Conservation (phyloP, 2,797 vertebrate species). For the Luscinia megarhynchos region DNA sequence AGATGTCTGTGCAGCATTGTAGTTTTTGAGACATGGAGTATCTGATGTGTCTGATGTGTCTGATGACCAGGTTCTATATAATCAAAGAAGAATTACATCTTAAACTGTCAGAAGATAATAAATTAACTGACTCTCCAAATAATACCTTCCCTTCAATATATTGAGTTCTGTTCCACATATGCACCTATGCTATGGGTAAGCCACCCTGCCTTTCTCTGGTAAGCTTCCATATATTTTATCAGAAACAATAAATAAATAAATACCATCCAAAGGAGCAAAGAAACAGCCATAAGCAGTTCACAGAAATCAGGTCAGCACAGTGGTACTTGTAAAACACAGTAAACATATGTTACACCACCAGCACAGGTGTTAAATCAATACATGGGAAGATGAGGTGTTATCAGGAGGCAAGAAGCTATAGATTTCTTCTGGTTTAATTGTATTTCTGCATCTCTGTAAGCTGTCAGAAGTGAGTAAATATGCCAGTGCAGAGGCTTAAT, state of each 20-base stretch:
- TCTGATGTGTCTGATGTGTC: too few species aligned
- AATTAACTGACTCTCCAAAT: neutral
- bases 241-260: neutral
- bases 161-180: neutral
- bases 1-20: neutral
- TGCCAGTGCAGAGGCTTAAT: neutral
- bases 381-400: neutral
- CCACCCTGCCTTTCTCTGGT: neutral
- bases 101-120: neutral
- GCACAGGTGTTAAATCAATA: neutral
- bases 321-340: neutral
- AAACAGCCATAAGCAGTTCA: neutral
- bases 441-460: conserved; percentile 8
- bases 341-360: neutral
- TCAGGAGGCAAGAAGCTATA: neutral
- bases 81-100: neutral
- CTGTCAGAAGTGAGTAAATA: conserved; percentile 11
- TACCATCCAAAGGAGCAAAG: neutral
- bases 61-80: neutral
- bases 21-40: neutral
- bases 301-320: neutral
- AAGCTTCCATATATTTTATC: neutral
- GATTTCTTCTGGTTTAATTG: conserved; percentile 19
- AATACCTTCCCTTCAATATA: neutral
- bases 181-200: neutral